Base-by-base conservation (phyloP, 2,888 invertebrate species). In the Ecliptopera silaceata region DNA sequence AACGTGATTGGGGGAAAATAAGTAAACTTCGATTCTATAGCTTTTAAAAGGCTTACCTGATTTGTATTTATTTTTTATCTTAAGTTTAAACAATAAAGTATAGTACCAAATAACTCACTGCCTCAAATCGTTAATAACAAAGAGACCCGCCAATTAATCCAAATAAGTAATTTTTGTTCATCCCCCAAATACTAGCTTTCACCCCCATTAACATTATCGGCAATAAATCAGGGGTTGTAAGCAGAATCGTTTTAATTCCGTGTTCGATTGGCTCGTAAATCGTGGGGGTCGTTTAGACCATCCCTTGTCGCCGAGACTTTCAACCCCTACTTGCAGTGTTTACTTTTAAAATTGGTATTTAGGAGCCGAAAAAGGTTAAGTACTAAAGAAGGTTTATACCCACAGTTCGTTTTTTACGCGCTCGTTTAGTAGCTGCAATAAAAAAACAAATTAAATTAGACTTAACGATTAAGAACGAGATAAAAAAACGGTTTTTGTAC, bases 211-310 rank as follows among this genome's bases (percentile, higher is more conserved):
- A 42, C 22, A 49, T 43, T 32, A 50, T 61, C 58, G 56, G 11
- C 13, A 59, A 67, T 68, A 68, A 52, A 65, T 65, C 63, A 64
- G 48, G 54, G 48, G 36, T 51, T 53, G 58, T 58, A 61, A 63
- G 59, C 38, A 59, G 56, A 46, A 49, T 48, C 56, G 64, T 62
- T 65, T 61, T 62, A 63, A 65, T 65, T 65, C 60, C 56, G 54
- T 52, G 58, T 61, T 61, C 63, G 58, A 65, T 63, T 64, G 65
- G 54, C 43, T 54, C 64, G 51, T 65, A 65, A 65, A 65, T 65
- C 52, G 59, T 58, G 12, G 50, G 47, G 57, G 57, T 53, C 48
- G 57, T 60, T 55, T 38, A 56, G 46, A 41, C 42, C 44, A 36
- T 36, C 49, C 50, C 50, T 12, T 54, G 46, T 59, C 54, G 34